phyloP scores from a whole-genome alignment of 2,113 vertebrate genomes.

The Onychostoma macrolepis region DNA sequence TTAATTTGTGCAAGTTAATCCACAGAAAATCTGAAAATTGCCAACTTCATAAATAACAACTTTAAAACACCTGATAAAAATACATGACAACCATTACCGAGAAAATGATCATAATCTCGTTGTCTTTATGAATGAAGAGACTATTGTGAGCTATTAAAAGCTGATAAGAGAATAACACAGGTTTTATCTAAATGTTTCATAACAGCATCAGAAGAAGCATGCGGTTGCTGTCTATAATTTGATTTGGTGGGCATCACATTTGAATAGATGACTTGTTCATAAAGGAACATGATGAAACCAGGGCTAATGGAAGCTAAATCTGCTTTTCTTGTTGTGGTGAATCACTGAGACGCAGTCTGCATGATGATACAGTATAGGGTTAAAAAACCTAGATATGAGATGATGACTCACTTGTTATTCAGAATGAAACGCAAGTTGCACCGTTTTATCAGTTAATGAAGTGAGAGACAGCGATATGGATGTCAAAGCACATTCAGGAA shows the following conservation, averaged over 20 bases:
- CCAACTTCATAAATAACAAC: background rate
- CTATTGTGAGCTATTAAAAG: slow-evolving; percentile 4
- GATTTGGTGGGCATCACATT: slow-evolving; percentile 36
- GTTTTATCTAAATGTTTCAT: slow-evolving; percentile 57
- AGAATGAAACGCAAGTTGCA: background rate
- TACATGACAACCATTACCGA: background rate
- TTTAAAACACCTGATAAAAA: background rate
- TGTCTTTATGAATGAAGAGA: background rate
- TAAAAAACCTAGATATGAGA: background rate
- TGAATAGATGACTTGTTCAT: background rate
- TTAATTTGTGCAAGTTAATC: background rate
- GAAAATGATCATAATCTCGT: background rate
- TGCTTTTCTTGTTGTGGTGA: slow-evolving; percentile 29
- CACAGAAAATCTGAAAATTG: background rate
- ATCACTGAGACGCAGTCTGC: slow-evolving; percentile 28
- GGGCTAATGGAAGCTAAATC: slow-evolving; percentile 44
- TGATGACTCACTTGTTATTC: slow-evolving; percentile 1
- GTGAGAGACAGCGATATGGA: background rate
- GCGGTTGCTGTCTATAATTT: slow-evolving; percentile 46
- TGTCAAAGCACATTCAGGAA: slow-evolving; percentile 17
- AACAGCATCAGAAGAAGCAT: slow-evolving; percentile 43
- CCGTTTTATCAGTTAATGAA: slow-evolving; percentile 26
- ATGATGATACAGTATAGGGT: background rate
- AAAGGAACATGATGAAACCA: slow-evolving; percentile 50
- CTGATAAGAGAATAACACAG: slow-evolving; percentile 3